Evolutionary conservation across 2,113 vertebrate genomes (phyloP).

Genomic region (Nannospalax galili): DNA sequence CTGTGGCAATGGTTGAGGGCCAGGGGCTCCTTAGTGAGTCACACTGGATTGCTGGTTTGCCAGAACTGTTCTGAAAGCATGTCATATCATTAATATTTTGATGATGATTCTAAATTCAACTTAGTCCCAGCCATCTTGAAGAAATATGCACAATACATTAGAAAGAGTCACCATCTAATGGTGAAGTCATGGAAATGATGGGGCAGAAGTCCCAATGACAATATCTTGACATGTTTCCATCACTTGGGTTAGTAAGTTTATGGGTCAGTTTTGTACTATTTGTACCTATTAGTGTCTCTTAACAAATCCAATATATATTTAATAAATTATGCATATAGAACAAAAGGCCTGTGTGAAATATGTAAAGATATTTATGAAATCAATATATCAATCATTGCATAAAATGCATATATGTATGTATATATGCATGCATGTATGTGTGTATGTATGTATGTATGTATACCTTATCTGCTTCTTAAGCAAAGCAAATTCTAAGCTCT

Average conservation of each 20-base stretch:
- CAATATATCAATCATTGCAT: neutral
- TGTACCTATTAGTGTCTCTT: neutral
- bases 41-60: neutral
- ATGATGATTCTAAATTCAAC: neutral
- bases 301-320: neutral
- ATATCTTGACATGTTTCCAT: neutral
- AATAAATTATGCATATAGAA: neutral
- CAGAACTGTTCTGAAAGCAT: neutral
- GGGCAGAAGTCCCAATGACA: neutral
- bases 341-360: neutral
- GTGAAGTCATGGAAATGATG: neutral
- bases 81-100: neutral
- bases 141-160: neutral
- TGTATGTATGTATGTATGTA: neutral
- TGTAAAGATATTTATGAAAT: slow-evolving; percentile 7
- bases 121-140: neutral
- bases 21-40: neutral
- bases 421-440: neutral
- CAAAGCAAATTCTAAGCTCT: neutral
- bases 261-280: neutral
- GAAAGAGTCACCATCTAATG: neutral
- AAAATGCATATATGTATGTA: neutral
- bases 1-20: neutral
- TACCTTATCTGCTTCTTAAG: neutral
- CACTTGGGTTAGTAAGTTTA: neutral